Percentiles rank a stretch among this genome's conserved stretches.
Evolutionary conservation across 2,113 vertebrate genomes (phyloP).

Genomic region (Sula dactylatra): DNA sequence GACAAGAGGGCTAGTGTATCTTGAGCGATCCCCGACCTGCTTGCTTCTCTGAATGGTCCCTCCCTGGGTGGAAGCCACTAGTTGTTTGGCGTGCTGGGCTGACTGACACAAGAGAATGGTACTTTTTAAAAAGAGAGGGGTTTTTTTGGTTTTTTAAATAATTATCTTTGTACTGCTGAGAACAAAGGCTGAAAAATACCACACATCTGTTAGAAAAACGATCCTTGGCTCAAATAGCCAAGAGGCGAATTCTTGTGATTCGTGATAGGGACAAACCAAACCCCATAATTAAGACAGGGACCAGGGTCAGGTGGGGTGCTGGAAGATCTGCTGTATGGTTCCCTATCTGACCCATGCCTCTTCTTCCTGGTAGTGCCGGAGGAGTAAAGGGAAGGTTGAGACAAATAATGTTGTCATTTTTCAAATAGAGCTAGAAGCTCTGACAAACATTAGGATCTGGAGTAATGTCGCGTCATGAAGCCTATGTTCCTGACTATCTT

Average conservation of each 20-base stretch:
- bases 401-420: not conserved
- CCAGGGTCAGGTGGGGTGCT: not conserved
- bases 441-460: not conserved
- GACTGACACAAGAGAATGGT: not conserved
- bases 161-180: not conserved
- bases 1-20: too few relatives aligned
- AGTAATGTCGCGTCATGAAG: fast-evolving
- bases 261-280: fast-evolving
- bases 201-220: not conserved
- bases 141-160: not conserved
- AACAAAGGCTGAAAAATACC: not conserved
- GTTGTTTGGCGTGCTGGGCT: not conserved
- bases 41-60: not conserved
- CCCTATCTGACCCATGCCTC: fast-evolving
- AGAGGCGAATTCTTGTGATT: not conserved
- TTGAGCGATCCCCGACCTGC: not conserved
- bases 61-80: not conserved
- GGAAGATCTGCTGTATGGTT: not conserved
- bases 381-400: not conserved
- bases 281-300: not conserved
- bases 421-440: not conserved
- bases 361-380: not conserved
- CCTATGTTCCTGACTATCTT: not conserved
- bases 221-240: not conserved
- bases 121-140: not conserved